phyloP scores from a whole-genome alignment of 2,113 vertebrate species.

The Suricata suricatta region DNA sequence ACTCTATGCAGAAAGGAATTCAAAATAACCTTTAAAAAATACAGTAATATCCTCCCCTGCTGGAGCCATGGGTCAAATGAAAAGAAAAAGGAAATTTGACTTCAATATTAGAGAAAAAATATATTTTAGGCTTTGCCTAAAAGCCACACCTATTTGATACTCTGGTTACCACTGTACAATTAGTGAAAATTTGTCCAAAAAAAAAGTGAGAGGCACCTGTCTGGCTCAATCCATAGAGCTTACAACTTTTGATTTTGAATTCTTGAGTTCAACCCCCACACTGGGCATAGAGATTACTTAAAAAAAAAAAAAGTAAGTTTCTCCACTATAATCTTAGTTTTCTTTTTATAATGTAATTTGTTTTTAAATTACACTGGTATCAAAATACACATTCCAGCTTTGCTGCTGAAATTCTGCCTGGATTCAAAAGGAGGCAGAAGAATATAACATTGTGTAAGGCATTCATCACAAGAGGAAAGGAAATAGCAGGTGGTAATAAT shows the following conservation, averaged over 20 bases:
- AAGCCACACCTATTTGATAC: neutral
- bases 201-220: neutral
- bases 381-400: neutral
- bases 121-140: conserved; percentile 31
- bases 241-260: neutral
- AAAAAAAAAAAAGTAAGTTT: neutral
- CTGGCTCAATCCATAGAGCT: neutral
- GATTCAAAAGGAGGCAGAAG: neutral
- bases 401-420: conserved; percentile 38
- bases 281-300: neutral
- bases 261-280: neutral
- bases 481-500: neutral
- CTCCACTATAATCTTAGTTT: neutral
- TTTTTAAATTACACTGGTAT: conserved; percentile 21
- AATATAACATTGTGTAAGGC: neutral
- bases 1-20: conserved; percentile 48
- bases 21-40: conserved; percentile 52
- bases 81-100: conserved; percentile 56
- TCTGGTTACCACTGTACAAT: neutral
- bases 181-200: neutral
- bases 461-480: conserved; percentile 25
- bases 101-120: conserved; percentile 2
- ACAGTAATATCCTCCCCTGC: neutral
- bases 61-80: conserved; percentile 38
- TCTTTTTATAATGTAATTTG: neutral